Conservation (phyloP, 2,888 invertebrate genomes). For the Apodemia duryi region DNA sequence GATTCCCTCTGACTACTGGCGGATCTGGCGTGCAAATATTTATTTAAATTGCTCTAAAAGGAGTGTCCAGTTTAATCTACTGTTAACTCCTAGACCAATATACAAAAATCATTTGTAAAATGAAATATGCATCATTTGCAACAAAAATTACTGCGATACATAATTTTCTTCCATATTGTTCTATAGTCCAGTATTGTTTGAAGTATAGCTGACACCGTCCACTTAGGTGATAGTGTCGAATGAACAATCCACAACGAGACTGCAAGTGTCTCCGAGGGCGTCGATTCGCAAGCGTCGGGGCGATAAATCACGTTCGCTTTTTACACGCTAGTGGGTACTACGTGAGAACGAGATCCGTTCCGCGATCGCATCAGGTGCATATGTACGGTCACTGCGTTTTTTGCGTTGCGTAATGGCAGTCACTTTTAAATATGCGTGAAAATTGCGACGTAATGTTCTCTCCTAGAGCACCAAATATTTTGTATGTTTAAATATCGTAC, state of each 20-base stretch:
- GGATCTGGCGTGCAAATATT: too few relatives aligned
- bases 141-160: not conserved
- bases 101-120: not conserved
- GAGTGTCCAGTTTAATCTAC: too few relatives aligned
- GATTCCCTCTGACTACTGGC: too few relatives aligned
- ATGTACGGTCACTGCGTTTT: slow-evolving; percentile 5
- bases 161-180: not conserved
- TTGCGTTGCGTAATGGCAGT: slow-evolving; percentile 5
- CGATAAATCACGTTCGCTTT: slow-evolving; percentile 47
- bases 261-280: slow-evolving; percentile 26
- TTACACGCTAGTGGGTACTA: not conserved
- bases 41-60: too few relatives aligned
- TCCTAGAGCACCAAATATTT: too few relatives aligned
- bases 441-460: too few relatives aligned
- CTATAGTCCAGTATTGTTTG: slow-evolving; percentile 5
- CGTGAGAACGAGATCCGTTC: slow-evolving; percentile 4
- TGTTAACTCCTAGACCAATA: too few relatives aligned
- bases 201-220: not conserved
- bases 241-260: slow-evolving; percentile 24
- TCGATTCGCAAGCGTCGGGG: slow-evolving; percentile 36
- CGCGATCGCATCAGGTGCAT: slow-evolving; percentile 12
- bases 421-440: too few relatives aligned
- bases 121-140: not conserved
- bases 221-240: slow-evolving; percentile 26
- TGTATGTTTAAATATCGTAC: too few relatives aligned